Evolutionary conservation across 37 sponge, comb jelly and placozoan species (phyloP).

Genomic region (Sycon ciliatum): DNA sequence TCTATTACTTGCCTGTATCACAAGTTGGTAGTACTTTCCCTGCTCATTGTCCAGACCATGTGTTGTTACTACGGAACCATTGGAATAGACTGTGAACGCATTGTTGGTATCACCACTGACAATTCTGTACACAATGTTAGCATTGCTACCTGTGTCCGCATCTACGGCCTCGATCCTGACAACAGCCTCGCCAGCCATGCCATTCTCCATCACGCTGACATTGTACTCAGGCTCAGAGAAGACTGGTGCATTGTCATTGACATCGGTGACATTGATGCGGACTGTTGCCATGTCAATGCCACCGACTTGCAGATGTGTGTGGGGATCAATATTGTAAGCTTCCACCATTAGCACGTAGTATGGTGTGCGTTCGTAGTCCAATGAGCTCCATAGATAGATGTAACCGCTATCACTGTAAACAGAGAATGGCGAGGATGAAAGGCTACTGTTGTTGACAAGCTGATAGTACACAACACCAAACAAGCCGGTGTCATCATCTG

Average conservation of each 20-base stretch:
- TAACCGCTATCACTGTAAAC: background rate
- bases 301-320: constrained; percentile 23
- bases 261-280: constrained; percentile 36
- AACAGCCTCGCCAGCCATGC: constrained; percentile 12
- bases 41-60: constrained; percentile 42
- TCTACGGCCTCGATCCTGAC: constrained; percentile 39
- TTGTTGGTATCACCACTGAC: background rate
- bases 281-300: constrained; percentile 36
- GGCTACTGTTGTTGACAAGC: constrained; percentile 12
- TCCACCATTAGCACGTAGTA: background rate
- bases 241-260: constrained; percentile 45
- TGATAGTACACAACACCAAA: constrained; percentile 31
- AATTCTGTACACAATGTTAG: constrained; percentile 29
- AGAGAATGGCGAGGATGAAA: no score
- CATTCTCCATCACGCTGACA: constrained; percentile 29
- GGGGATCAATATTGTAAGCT: background rate
- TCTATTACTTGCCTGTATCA: constrained; percentile 26
- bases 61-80: background rate
- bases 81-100: background rate
- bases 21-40: constrained; percentile 29
- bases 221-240: constrained; percentile 26
- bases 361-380: background rate
- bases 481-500: constrained; percentile 28
- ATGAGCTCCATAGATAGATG: background rate
- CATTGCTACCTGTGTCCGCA: constrained; percentile 29